phyloP scores from a whole-genome alignment of 2,797 vertebrate genomes.

The Oryzias sinensis region DNA sequence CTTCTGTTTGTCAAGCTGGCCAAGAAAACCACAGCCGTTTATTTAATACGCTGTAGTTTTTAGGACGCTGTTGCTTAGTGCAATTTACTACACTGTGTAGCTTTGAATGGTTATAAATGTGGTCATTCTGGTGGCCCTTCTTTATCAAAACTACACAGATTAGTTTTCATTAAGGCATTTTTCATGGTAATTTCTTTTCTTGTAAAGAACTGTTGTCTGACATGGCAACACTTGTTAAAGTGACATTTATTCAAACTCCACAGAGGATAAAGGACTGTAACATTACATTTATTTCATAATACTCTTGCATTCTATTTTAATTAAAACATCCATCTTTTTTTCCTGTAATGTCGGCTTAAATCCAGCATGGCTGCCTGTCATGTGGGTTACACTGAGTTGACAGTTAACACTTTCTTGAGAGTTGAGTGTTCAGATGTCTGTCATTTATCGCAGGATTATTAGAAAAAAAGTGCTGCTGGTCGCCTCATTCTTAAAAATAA shows the following conservation, averaged over 20 bases:
- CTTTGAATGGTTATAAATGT: background rate
- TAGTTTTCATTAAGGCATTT: too few relatives aligned
- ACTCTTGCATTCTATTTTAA: background rate
- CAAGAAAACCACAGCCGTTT: background rate
- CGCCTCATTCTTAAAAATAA: too few relatives aligned
- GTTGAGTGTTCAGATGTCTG: conserved; percentile 7
- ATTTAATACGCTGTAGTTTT: background rate
- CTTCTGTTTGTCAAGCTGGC: conserved; percentile 7
- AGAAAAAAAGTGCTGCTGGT: background rate
- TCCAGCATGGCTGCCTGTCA: conserved; percentile 3
- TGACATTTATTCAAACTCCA: conserved; percentile 18
- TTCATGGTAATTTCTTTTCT: too few relatives aligned
- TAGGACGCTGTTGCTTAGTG: background rate
- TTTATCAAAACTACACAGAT: background rate
- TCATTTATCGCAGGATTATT: conserved; percentile 10
- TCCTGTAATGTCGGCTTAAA: background rate
- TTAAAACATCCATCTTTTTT: conserved; percentile 16
- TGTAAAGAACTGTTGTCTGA: too few relatives aligned
- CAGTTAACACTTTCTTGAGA: conserved; percentile 20
- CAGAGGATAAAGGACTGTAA: conserved; percentile 12
- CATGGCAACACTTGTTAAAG: too few relatives aligned
- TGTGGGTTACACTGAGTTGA: conserved; percentile 19
- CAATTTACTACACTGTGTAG: background rate
- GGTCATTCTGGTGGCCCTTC: background rate
- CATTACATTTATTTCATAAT: conserved; percentile 9